Conservation (phyloP, 2,113 vertebrate species). For the Irena cyanogastra region DNA sequence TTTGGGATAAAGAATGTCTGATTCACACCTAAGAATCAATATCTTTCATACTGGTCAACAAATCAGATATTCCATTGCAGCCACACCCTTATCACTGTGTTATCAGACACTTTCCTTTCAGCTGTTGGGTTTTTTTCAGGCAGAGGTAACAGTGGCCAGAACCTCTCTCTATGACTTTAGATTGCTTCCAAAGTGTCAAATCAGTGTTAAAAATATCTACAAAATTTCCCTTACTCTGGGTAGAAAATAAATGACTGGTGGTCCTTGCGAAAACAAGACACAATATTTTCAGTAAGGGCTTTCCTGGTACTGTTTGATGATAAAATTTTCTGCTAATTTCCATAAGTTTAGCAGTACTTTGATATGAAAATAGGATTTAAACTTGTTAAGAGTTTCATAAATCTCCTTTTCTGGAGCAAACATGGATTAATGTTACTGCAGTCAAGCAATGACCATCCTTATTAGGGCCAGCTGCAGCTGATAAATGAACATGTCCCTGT, state of each 20-base stretch:
- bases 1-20: background rate
- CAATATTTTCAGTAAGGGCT: background rate
- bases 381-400: background rate
- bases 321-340: background rate
- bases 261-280: background rate
- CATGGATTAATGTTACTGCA: background rate
- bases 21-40: background rate
- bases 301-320: background rate
- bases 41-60: background rate
- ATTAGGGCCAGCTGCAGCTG: background rate
- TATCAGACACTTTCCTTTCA: background rate
- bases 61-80: background rate
- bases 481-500: background rate
- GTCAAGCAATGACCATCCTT: background rate
- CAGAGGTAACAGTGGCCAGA: background rate
- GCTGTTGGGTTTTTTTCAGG: background rate
- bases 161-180: background rate
- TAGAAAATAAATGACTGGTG: background rate
- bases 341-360: background rate
- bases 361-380: conserved; percentile 18
- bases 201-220: background rate
- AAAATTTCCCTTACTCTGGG: background rate
- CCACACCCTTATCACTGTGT: background rate
- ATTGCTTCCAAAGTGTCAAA: background rate
- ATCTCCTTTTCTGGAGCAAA: conserved; percentile 18